Evolutionary conservation across 2,888 invertebrate species (phyloP), one percentile per base, ranked within the genome.

Genomic region (Drosophila mettleri): DNA sequence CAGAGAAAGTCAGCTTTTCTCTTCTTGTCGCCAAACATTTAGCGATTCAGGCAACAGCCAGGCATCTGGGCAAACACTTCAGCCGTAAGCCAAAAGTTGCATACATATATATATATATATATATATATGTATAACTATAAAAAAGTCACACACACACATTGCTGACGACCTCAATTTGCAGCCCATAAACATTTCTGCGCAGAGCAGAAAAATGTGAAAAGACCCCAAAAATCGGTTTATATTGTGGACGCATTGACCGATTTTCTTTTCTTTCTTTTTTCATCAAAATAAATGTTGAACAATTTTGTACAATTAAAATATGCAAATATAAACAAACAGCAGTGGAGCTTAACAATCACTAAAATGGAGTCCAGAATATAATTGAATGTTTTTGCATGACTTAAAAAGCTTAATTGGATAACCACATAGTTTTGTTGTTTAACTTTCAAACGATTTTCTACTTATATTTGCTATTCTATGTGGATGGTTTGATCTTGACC

Each of bases 81-180:
- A 83, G 74, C 69, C 80, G 76, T 76, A 68, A 85, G 87, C 78
- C 73, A 75, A 77, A 82, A 80, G 73, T 74, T 82, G 57, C 74
- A 55, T 52, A 54, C 43, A 61, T 31, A 61, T 65, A 22, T 14
- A 68, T 12, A 41, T 59, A 57, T 55, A 62, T 52, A 55, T 51
- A 60, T 53, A 55, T 45, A 58, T 45, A 52, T 64, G 58, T 59
- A 58, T 36, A 64, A 9, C 43, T 52, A 57, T 59, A 62, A 52
- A 34, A 57, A 33, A 53, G 27, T 36, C 60, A 43, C 57, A 59
- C 22, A 33, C 52, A 48, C 52, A 54, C 16, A 39, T 41, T 67
- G 68, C 71, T 48, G 63, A 68, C 86, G 86, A 84, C 86, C 83
- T 83, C 80, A 83, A 86, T 86, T 78, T 67, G 53, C 71, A 72